Evolutionary conservation across 2,888 invertebrate genomes (phyloP), one percentile per base, ranked within the genome.

Genomic region (Diaprepes abbreviatus): DNA sequence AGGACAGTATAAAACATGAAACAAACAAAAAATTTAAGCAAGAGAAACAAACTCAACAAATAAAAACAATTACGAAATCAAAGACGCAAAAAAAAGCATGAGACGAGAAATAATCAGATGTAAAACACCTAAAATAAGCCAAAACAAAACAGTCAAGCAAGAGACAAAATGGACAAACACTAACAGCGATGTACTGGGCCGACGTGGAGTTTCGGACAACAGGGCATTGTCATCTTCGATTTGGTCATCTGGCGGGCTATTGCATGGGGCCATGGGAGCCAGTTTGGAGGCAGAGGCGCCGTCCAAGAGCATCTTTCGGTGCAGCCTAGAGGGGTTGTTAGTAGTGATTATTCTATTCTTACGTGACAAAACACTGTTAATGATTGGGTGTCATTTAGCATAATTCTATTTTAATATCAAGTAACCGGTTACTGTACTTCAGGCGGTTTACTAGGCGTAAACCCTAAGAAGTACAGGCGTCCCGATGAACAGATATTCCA

Each of bases 191-290:
- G 86, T 84, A 85, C 87, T 72, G 48, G 69, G 66, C 60, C 67
- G 54, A 10, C 66, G 60, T 28, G 59, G 70, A 33, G 16, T 52
- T 14, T 71, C 75, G 48, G 76, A 76, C 73, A 76, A 82, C 77
- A 80, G 81, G 40, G 63, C 45, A 31, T 50, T 55, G 54, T 67
- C 71, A 9, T 71, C 70, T 43, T 69, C 69, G 4, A 33, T 45
- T 3, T 35, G 31, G 16, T 35, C 21, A 58, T 71, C 68, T 28
- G 62, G 63, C 33, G 74, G 81, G 74, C 87, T 87, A 33, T 60
- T 69, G 80, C 87, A 87, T 81, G 84, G 87, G 74, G 86, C 86
- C 78, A 87, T 84, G 72, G 87, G 86, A 75, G 87, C 85, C 79
- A 87, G 83, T 82, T 87, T 88, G 81, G 85, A 85, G 80, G 85